Evolutionary conservation across 2,113 vertebrate species (phyloP).

Genomic region (Porphyrio hochstetteri): DNA sequence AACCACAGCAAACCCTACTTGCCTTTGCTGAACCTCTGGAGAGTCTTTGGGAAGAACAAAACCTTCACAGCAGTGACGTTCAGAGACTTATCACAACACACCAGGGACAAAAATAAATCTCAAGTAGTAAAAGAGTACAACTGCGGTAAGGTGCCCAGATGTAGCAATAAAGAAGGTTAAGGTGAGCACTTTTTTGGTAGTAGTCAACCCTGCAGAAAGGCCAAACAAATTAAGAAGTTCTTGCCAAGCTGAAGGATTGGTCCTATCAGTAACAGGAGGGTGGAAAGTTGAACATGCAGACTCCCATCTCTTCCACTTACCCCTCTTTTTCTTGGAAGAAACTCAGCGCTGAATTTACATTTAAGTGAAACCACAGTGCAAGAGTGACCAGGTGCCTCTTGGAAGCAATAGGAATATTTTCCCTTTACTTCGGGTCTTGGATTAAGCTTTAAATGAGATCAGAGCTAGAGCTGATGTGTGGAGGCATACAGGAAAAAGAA

Average conservation of each 20-base stretch:
- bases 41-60: slow-evolving; percentile 14
- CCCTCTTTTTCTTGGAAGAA: not conserved
- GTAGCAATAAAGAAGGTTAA: not conserved
- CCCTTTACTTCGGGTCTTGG: not conserved
- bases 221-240: not conserved
- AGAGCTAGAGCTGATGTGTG: not conserved
- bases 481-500: not conserved
- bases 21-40: not conserved
- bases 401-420: not conserved
- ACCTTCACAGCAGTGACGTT: slow-evolving; percentile 9
- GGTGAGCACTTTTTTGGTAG: not conserved
- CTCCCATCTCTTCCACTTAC: not conserved
- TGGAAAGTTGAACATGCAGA: not conserved
- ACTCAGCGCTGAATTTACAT: not conserved
- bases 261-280: not conserved
- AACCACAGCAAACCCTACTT: not conserved
- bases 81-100: slow-evolving; percentile 16
- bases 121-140: not conserved
- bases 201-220: not conserved
- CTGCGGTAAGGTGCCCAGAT: not conserved
- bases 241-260: not conserved
- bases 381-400: not conserved
- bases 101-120: slow-evolving; percentile 11
- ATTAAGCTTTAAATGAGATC: slow-evolving; percentile 1
- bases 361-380: not conserved